These are phyloP conservation scores for Strix uralensis DNA, from an alignment of 2,113 vertebrate genomes.

Conservation along the genomic window DNA sequence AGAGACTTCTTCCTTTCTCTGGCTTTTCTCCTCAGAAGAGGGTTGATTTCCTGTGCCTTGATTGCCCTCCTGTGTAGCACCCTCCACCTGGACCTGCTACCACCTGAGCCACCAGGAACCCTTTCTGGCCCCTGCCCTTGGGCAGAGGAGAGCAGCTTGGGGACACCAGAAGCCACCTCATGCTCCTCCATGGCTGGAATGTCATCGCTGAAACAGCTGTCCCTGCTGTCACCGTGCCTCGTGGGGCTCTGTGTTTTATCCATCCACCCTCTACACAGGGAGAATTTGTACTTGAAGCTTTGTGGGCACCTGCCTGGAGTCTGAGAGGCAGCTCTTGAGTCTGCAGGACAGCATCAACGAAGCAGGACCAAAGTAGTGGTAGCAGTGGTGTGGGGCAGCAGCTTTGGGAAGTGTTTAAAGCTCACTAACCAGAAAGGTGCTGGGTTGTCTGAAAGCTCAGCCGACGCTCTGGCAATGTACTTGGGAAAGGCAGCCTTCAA, in stretches of 20 bases:
- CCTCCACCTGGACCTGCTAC: neutral
- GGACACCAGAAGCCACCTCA: neutral
- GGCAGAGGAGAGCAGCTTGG: neutral
- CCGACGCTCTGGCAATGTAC: neutral
- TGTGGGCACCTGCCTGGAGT: neutral
- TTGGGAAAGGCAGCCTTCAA: neutral
- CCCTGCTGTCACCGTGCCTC: rapidly evolving
- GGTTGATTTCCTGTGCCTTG: neutral
- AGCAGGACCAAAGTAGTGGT: neutral
- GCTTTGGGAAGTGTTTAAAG: neutral
- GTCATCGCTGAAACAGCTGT: neutral
- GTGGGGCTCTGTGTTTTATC: neutral
- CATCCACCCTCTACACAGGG: neutral
- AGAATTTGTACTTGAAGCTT: neutral
- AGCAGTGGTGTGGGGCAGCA: neutral
- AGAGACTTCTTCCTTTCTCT: neutral
- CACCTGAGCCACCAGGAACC: neutral
- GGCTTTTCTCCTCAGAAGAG: neutral
- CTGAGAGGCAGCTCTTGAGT: neutral
- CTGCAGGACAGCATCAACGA: rapidly evolving
- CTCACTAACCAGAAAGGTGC: neutral
- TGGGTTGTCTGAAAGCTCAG: neutral
- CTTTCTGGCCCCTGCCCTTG: neutral
- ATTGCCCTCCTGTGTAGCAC: neutral
- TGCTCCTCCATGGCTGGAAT: neutral